phyloP scores from a whole-genome alignment of 35 echinoderm and acorn worm genomes.

The Lytechinus variegatus region DNA sequence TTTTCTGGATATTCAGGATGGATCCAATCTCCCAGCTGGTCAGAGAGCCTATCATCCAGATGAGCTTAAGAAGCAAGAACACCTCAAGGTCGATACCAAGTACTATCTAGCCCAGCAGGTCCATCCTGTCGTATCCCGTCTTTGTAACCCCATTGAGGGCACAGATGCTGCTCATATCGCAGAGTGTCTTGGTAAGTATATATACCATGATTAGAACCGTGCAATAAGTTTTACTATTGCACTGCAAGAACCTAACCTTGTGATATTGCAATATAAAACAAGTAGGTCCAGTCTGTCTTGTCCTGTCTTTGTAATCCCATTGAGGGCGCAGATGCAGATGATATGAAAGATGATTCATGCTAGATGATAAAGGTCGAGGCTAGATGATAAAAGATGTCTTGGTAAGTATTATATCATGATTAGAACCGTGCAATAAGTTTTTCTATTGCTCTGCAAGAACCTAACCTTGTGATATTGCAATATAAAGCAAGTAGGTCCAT shows the following conservation, averaged over 20 bases:
- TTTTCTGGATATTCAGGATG: conserved; percentile 67
- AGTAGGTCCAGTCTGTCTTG: conserved; percentile 92
- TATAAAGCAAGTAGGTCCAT: conserved; percentile 89
- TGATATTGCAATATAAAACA: not conserved
- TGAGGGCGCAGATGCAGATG: conserved; percentile 32
- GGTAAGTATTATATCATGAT: too few relatives aligned
- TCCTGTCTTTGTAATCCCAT: conserved; percentile 95
- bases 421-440: too few relatives aligned
- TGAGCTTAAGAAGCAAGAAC: conserved; percentile 70
- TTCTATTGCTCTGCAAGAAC: too few relatives aligned
- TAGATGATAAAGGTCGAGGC: too few relatives aligned
- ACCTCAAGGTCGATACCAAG: conserved; percentile 85
- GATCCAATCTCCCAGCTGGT: conserved; percentile 90
- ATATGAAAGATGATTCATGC: too few relatives aligned
- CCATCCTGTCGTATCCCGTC: conserved; percentile 91
- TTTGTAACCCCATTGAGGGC: conserved; percentile 97
- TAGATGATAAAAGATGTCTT: too few relatives aligned
- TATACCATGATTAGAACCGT: not conserved
- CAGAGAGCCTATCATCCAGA: conserved; percentile 96
- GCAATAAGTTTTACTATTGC: not conserved
- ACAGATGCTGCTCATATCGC: conserved; percentile 96
- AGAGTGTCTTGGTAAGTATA: conserved; percentile 78
- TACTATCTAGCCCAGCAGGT: conserved; percentile 96
- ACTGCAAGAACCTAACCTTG: too few relatives aligned
- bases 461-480: too few relatives aligned